Conservation (phyloP, 2,888 invertebrate species). For the Eueremaeus valkanovi region DNA sequence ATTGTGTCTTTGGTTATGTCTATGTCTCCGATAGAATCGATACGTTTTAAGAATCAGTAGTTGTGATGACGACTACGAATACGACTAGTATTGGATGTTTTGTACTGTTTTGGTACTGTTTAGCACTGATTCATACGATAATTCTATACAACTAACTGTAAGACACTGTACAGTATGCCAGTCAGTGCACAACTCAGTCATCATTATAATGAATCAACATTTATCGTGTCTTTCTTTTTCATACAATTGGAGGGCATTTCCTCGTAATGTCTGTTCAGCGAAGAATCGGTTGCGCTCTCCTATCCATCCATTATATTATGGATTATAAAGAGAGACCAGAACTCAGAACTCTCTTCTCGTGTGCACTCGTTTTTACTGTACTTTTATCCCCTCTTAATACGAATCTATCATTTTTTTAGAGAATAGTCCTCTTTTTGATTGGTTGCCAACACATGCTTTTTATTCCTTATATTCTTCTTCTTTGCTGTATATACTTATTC, state of each 20-base stretch:
- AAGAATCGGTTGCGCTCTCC: background rate
- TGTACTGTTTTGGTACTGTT: background rate
- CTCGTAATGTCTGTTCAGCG: background rate
- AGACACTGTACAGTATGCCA: background rate
- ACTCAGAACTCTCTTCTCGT: background rate
- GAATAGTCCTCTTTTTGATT: conserved; percentile 21
- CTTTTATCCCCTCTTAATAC: background rate
- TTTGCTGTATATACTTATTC: background rate
- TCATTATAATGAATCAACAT: background rate
- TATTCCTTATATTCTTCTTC: background rate
- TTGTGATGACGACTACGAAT: background rate
- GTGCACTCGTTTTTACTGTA: background rate
- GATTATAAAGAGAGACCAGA: background rate
- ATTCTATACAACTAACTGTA: background rate
- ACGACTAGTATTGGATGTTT: background rate
- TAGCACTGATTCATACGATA: conserved; percentile 11
- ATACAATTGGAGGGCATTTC: conserved; percentile 25
- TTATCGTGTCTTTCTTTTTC: conserved; percentile 14
- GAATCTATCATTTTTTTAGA: conserved; percentile 21
- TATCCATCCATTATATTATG: conserved; percentile 1
- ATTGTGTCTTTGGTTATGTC: background rate
- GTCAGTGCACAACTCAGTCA: background rate
- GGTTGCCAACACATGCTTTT: conserved; percentile 12
- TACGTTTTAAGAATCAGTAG: too few species aligned
- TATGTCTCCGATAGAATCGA: too few species aligned